A percentile compares a stretch with the other conserved stretches of the same genome.
These are phyloP conservation scores for Drosophila meridionalis DNA, from an alignment of 2,888 invertebrate species.

Conservation along the genomic window DNA sequence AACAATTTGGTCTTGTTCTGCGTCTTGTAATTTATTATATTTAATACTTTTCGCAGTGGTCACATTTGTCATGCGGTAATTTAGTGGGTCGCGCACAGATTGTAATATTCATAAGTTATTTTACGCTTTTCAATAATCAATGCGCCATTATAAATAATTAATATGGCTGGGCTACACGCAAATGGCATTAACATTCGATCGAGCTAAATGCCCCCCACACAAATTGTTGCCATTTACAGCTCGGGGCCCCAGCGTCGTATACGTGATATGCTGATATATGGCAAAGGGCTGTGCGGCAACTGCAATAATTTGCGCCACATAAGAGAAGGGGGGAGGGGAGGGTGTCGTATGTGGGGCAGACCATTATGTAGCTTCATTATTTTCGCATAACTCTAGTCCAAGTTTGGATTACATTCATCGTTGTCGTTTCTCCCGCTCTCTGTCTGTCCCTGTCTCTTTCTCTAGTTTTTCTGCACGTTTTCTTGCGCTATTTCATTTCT, in stretches of 20 bases:
- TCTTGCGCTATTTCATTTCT: constrained; percentile 38
- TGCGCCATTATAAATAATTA: constrained; percentile 53
- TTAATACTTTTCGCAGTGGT: constrained; percentile 36
- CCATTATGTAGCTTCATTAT: constrained; percentile 55
- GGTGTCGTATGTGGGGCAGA: not conserved
- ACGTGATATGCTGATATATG: constrained; percentile 8
- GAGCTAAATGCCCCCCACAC: constrained; percentile 19
- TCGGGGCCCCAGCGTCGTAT: constrained; percentile 15
- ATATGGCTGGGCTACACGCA: constrained; percentile 25
- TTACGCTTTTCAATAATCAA: constrained; percentile 51
- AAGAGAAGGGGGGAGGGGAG: not conserved
- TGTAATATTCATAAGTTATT: constrained; percentile 44
- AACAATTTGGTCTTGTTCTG: not conserved
- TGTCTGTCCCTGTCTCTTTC: not conserved
- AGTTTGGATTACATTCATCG: constrained; percentile 4
- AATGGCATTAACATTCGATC: constrained; percentile 19
- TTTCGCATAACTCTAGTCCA: constrained; percentile 51
- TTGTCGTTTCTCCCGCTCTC: not conserved
- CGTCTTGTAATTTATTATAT: constrained; percentile 55
- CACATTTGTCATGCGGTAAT: constrained; percentile 68
- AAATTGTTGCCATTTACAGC: constrained; percentile 21
- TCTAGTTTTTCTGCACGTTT: constrained; percentile 14
- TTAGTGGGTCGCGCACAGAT: constrained; percentile 54
- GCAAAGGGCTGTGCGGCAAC: constrained; percentile 13
- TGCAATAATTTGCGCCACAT: constrained; percentile 50